Conservation (phyloP, 2,113 vertebrate genomes). For the Polypterus senegalus region DNA sequence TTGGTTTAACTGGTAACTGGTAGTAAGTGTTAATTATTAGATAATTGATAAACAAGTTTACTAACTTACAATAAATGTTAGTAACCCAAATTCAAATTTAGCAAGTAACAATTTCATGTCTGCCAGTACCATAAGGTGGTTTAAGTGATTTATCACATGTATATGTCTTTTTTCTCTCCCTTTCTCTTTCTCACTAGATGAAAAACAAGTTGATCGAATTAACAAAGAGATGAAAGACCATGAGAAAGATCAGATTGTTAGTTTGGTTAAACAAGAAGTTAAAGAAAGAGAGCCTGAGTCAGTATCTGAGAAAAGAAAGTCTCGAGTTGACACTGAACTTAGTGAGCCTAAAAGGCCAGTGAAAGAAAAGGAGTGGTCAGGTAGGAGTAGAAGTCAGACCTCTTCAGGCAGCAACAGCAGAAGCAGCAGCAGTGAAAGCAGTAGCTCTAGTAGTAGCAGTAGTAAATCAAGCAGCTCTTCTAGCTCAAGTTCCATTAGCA, state of each 20-base stretch:
- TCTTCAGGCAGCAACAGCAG: slow-evolving; percentile 60
- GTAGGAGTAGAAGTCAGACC: slow-evolving; percentile 45
- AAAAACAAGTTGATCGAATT: slow-evolving; percentile 68
- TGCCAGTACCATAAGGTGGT: too few species aligned
- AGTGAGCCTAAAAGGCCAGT: slow-evolving; percentile 64
- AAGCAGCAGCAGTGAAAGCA: slow-evolving; percentile 71
- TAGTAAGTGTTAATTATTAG: too few species aligned
- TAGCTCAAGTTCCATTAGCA: slow-evolving; percentile 78
- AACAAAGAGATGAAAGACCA: slow-evolving; percentile 76
- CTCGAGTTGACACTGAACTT: slow-evolving; percentile 59
- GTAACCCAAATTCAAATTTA: too few species aligned
- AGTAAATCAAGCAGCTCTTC: slow-evolving; percentile 75
- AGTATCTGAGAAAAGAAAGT: slow-evolving; percentile 75
- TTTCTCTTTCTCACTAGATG: slow-evolving; percentile 52
- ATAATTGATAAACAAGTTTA: too few species aligned
- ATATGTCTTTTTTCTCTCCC: not conserved
- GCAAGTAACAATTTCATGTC: too few species aligned
- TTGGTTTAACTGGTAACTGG: too few species aligned
- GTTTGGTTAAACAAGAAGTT: slow-evolving; percentile 64
- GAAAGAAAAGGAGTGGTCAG: slow-evolving; percentile 64
- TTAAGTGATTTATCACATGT: too few species aligned
- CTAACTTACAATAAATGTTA: too few species aligned
- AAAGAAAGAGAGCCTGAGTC: slow-evolving; percentile 72
- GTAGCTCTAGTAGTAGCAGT: slow-evolving; percentile 62
- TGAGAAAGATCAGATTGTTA: slow-evolving; percentile 68